Evolutionary conservation across 2,113 vertebrate species (phyloP).

Genomic region (Scomber colias): DNA sequence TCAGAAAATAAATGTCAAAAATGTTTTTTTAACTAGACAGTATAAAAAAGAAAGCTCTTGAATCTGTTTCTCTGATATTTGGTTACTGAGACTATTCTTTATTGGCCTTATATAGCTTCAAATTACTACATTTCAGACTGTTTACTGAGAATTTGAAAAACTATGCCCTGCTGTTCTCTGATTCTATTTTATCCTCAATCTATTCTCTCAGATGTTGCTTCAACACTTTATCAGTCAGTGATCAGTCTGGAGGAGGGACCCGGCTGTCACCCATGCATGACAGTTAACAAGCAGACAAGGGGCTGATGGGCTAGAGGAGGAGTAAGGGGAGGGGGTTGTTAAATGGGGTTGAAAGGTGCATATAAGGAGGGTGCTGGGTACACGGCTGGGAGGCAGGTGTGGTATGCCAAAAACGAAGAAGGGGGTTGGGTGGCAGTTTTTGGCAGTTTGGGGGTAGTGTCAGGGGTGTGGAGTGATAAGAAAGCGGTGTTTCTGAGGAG

Average conservation of each 20-base stretch:
- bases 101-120: background rate
- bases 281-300: conserved; percentile 52
- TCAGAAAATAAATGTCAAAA: background rate
- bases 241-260: conserved; percentile 41
- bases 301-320: conserved; percentile 32
- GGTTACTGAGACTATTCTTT: no score
- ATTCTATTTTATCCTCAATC: conserved; percentile 1
- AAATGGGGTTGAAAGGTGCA: conserved; percentile 41
- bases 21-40: background rate
- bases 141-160: background rate
- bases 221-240: conserved; percentile 36
- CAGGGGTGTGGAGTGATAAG: conserved; percentile 45
- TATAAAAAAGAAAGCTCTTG: background rate
- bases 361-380: conserved; percentile 51
- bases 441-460: conserved; percentile 32
- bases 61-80: background rate
- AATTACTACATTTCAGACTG: background rate
- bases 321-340: conserved; percentile 20
- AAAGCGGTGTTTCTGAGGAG: conserved; percentile 38
- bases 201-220: conserved; percentile 32
- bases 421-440: conserved; percentile 37
- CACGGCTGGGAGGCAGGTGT: conserved; percentile 54
- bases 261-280: conserved; percentile 49
- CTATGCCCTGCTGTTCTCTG: background rate
- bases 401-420: conserved; percentile 18